Evolutionary conservation across 2,888 invertebrate species (phyloP), one percentile per base, ranked within the genome.

Genomic region (Leptinotarsa peninsularis): DNA sequence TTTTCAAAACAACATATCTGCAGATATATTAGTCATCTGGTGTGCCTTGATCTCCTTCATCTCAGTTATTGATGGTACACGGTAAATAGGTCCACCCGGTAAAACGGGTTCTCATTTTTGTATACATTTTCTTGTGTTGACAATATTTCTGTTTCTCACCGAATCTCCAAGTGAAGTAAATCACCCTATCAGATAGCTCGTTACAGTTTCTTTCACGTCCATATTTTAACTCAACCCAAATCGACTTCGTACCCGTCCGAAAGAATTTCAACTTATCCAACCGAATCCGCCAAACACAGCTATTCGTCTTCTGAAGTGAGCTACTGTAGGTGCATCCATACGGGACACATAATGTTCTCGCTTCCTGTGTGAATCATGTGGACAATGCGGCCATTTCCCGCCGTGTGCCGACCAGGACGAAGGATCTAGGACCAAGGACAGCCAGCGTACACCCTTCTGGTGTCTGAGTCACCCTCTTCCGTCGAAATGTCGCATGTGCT

Each of bases 351-450:
- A 86, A 86, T 85, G 84, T 83, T 81, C 83, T 83, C 82, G 85
- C 85, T 86, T 87, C 86, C 86, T 86, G 86, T 83, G 84, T 86
- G 87, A 87, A 86, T 87, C 87, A 87, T 84, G 83, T 81, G 84
- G 86, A 86, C 84, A 85, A 86, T 85, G 83, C 82, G 84, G 80
- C 85, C 86, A 84, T 85, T 86, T 85, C 84, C 50, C 23, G 49
- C 66, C 70, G 72, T 72, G 67, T 27, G 54, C 56, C 66, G 70
- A 60, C 72, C 74, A 66, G 66, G 58, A 67, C 74, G 72, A 69
- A 69, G 58, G 68, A 66, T 69, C 71, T 72, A 75, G 71, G 73
- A 73, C 73, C 73, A 76, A 76, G 72, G 72, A 76, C 70, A 66
- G 54, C 63, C 27, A n/a, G 33, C 43, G 43, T 63, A 66, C 69